Evolutionary conservation across 1,140 invertebrate species (phyloP), one percentile per base, ranked within the genome.

Genomic region (Lordiphosa clarofinis): DNA sequence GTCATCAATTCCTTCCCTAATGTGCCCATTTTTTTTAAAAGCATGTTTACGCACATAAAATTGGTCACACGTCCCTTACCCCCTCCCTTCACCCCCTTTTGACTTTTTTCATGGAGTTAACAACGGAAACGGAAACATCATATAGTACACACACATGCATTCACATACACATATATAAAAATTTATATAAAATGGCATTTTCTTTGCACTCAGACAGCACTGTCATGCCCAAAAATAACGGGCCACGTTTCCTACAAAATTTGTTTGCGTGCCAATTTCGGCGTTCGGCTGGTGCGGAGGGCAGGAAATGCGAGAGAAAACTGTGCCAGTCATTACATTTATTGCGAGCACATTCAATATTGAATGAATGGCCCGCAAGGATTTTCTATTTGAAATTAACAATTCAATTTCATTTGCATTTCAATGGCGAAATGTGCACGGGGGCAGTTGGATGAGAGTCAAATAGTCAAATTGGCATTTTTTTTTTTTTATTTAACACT

Each of bases 381-480:
- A 82, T 84, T 84, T 84, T 82, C 78, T 84, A 84, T 82, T 84
- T 70, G 68, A 84, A 84, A 84, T 84, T 84, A 84, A 84, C 78
- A 84, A 84, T 84, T 84, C 78, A 84, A 84, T 84, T 84, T 84
- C 78, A 84, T 84, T 84, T 84, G 78, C 78, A 84, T 84, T 84
- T 84, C 78, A 84, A 84, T 84, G 73, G 60, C 56, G 46, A 64
- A 70, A 73, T 72, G 73, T 76, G 74, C 21, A 63, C 56, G 56
- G 39, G 40, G 19, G 62, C 12, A 47, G 12, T 19, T 19, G 44
- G 31, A 31, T 33, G 9, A 31, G 31, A 19, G 10, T 19, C 33
- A 21, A 57, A 57, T 49, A 56, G 38, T 53, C n/a, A 38, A 63
- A 68, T 63, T 57, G 40, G 62, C 42, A 56, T 57, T 56, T 56